Percentiles rank a stretch among this genome's conserved stretches.
Evolutionary conservation across 2,797 vertebrate species (phyloP).

Genomic region (Phoxinus dragarum): DNA sequence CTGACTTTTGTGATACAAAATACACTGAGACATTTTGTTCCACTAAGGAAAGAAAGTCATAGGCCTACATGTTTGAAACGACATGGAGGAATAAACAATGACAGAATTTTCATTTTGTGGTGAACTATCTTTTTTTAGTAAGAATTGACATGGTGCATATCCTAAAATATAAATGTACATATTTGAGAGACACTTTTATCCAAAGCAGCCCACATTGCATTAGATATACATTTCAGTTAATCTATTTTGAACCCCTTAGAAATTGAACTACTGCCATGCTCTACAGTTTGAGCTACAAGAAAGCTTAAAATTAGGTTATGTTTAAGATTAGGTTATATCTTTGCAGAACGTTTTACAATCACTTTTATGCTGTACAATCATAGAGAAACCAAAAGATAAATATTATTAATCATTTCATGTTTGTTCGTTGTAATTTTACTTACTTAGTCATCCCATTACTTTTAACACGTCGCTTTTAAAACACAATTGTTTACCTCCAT

Average conservation of each 20-base stretch:
- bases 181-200: neutral
- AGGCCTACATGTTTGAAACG: neutral
- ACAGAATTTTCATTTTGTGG: neutral
- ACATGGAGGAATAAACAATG: neutral
- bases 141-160: neutral
- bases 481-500: slow-evolving; percentile 35
- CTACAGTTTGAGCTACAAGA: neutral
- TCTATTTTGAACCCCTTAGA: neutral
- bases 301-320: neutral
- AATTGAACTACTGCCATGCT: neutral
- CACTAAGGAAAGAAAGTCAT: neutral
- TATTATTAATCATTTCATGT: neutral
- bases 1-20: neutral
- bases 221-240: neutral
- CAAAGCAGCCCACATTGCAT: neutral
- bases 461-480: slow-evolving; percentile 13
- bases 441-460: neutral
- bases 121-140: neutral
- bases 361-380: neutral
- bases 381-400: neutral
- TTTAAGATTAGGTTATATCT: neutral
- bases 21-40: neutral
- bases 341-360: neutral
- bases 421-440: slow-evolving; percentile 1
- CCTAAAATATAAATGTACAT: too few relatives aligned